Conservation (phyloP, 2,113 vertebrate genomes). For the Hypomesus transpacificus region DNA sequence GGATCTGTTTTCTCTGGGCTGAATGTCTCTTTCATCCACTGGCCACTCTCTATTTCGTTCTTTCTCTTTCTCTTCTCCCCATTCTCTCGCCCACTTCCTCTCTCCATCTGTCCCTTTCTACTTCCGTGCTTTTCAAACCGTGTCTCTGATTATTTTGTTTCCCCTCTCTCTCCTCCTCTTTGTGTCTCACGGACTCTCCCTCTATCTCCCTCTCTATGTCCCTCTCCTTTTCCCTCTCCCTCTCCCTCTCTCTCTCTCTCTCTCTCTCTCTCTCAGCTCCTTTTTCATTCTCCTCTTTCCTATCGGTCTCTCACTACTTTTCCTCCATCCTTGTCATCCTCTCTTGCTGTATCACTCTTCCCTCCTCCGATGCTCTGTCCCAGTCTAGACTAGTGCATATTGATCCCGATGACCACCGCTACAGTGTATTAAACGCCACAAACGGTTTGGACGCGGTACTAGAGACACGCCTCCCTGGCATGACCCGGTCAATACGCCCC, state of each 20-base stretch:
- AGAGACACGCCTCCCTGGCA: constrained; percentile 66
- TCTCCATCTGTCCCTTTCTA: neutral
- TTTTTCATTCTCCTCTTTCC: neutral
- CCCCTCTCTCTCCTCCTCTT: constrained; percentile 8
- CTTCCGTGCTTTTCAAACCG: constrained; percentile 15
- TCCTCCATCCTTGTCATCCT: constrained; percentile 7
- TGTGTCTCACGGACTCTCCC: neutral
- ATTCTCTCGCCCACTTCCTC: neutral
- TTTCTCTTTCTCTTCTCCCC: neutral
- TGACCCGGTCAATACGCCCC: constrained; percentile 66
- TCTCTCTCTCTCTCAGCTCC: constrained; percentile 15
- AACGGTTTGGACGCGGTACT: constrained; percentile 71
- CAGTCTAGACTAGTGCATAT: constrained; percentile 72
- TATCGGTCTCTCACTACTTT: neutral
- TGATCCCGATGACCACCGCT: constrained; percentile 68
- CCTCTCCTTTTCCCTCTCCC: neutral
- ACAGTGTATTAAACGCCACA: constrained; percentile 79
- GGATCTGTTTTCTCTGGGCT: constrained; percentile 62
- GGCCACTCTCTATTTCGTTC: constrained; percentile 29
- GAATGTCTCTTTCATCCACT: constrained; percentile 68
- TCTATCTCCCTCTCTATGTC: neutral
- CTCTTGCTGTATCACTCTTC: constrained; percentile 57
- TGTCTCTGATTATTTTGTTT: constrained; percentile 1
- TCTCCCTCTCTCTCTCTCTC: neutral
- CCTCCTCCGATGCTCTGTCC: constrained; percentile 72